phyloP scores from a whole-genome alignment of 2,797 vertebrate genomes.

The Oreortyx pictus region DNA sequence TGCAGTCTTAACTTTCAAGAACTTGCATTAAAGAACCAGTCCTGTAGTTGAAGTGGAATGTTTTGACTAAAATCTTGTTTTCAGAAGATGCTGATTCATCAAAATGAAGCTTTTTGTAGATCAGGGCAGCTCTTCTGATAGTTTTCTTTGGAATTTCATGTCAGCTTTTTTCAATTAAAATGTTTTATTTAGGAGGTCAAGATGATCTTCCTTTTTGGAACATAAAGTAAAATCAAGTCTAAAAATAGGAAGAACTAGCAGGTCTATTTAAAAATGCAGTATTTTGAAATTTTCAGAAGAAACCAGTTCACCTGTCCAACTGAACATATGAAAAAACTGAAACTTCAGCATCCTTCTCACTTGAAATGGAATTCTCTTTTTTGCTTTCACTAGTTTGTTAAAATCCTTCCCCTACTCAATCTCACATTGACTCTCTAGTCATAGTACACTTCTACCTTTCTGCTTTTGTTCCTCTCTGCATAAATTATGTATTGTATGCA shows the following conservation, averaged over 20 bases:
- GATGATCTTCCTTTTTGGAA: not conserved
- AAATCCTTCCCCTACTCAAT: not conserved
- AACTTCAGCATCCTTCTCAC: not conserved
- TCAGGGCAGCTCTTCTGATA: not conserved
- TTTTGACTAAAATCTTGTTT: not conserved
- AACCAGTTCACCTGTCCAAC: not conserved
- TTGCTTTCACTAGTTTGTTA: not conserved
- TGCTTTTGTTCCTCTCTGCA: not conserved
- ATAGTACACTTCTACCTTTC: not conserved
- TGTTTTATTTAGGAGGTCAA: constrained; percentile 10
- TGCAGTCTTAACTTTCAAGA: not conserved
- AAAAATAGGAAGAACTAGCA: not conserved
- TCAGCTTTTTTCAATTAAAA: not conserved
- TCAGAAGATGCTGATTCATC: constrained; percentile 4
- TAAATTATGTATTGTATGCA: not conserved
- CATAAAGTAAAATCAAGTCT: not conserved
- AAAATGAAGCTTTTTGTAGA: not conserved
- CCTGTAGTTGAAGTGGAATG: not conserved
- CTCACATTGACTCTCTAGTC: rapidly evolving
- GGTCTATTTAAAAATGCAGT: not conserved
- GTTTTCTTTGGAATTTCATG: not conserved
- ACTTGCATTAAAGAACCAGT: not conserved
- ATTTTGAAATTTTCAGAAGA: not conserved
- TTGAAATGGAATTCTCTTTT: not conserved
- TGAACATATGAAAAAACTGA: not conserved